Evolutionary conservation across 2,888 invertebrate genomes (phyloP), one percentile per base, ranked within the genome.

Genomic region (Agriopis marginaria): DNA sequence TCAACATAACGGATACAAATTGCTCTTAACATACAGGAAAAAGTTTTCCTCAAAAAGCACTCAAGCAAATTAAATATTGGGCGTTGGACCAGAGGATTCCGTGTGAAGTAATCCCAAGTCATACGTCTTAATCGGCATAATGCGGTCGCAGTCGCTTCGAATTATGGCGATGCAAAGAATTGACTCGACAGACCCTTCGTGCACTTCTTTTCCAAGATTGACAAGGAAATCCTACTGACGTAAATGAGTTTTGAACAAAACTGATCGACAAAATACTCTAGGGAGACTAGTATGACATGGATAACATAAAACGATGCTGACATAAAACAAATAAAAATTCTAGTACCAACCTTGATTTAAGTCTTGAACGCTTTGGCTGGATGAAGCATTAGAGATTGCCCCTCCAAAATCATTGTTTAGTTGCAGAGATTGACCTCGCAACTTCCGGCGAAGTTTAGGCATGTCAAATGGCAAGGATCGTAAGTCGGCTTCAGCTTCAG

Each of bases 381-480:
- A 97, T 17, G 97, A 97, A 58, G 97, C 97, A 82, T 97, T 97
- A 7, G 97, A 97, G 62, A 96, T 96, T 74, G 96, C 96, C 81
- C 95, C 95, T 69, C 96, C 96, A 83, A 97, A 97, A 71, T 94
- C 94, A 77, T 87, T 92, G 70, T 96, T 96, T 78, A 96, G 95
- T 81, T 95, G 95, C 72, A 94, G 79, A 3, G 95, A 95, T 73
- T 95, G 92, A 74, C 96, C 96, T 75, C 97, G 95, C 79, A 97
- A 90, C 75, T 97, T 96, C 63, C 98, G 94, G 73, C 97, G 95
- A 68, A 98, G 91, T 90, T 98, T 98, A 44, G 98, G 98, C 98
- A 98, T 98, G 87, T 98, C 98, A 87, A 98, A 98, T 67, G 98
- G 98, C 84, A 98, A 94, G 86, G 98, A 96, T 74, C 97, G 95